These are phyloP conservation scores for Coelopa frigida DNA, from an alignment of 1,140 invertebrate genomes.

Conservation along the genomic window DNA sequence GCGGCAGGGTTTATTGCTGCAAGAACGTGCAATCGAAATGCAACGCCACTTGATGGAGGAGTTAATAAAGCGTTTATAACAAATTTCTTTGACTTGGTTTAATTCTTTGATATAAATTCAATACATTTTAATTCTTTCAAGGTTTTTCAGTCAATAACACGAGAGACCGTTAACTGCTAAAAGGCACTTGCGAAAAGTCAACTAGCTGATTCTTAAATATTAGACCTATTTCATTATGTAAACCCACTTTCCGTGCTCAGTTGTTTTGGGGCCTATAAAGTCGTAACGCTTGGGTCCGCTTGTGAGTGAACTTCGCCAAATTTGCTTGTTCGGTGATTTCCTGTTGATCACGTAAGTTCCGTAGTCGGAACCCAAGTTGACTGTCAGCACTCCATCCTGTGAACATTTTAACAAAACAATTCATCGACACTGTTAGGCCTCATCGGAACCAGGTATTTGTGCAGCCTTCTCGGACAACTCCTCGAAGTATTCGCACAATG, in stretches of 20 bases:
- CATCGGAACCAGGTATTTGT: constrained; percentile 63
- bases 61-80: constrained; percentile 7
- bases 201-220: constrained; percentile 56
- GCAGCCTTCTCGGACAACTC: constrained; percentile 60
- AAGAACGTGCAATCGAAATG: constrained; percentile 2
- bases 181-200: constrained; percentile 58
- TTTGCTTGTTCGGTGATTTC: constrained; percentile 91
- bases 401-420: not conserved
- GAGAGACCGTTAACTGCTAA: constrained; percentile 43
- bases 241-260: constrained; percentile 67
- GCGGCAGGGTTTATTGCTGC: constrained; percentile 4
- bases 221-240: constrained; percentile 79
- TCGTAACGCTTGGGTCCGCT: constrained; percentile 95
- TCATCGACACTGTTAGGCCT: constrained; percentile 65
- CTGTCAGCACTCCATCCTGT: constrained; percentile 88
- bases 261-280: constrained; percentile 53
- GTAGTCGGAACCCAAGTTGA: constrained; percentile 65
- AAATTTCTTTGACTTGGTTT: too few relatives aligned
- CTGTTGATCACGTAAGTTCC: constrained; percentile 97
- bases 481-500: constrained; percentile 75
- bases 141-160: too few relatives aligned
- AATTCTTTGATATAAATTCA: too few relatives aligned
- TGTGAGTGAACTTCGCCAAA: constrained; percentile 91
- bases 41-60: constrained; percentile 2
- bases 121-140: too few relatives aligned